Conservation (phyloP, 2,113 vertebrate species). For the Eptatretus burgeri region DNA sequence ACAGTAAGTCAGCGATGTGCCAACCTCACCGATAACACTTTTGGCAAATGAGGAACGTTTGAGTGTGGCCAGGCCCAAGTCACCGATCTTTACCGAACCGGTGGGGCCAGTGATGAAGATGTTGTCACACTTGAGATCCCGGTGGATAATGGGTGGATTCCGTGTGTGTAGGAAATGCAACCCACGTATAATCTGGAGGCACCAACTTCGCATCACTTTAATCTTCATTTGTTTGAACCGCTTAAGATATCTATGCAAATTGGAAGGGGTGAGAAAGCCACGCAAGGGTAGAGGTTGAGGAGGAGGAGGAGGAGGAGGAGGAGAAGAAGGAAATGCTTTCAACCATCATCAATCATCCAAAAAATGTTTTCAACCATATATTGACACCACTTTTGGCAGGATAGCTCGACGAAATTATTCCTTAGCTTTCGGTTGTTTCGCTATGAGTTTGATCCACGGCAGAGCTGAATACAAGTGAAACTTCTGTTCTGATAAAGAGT, state of each 20-base stretch:
- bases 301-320: background rate
- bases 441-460: too few relatives aligned
- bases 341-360: too few relatives aligned
- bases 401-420: too few relatives aligned
- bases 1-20: too few relatives aligned
- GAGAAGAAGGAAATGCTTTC: background rate
- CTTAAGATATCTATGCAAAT: conserved; percentile 40
- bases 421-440: too few relatives aligned
- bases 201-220: conserved; percentile 69
- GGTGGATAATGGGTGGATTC: conserved; percentile 72
- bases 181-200: conserved; percentile 68
- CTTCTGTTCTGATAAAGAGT: too few relatives aligned
- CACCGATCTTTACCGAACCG: conserved; percentile 78
- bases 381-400: too few relatives aligned
- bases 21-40: conserved; percentile 59
- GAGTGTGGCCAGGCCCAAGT: conserved; percentile 69
- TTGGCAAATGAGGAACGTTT: conserved; percentile 94
- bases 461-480: too few relatives aligned
- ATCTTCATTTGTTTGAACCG: conserved; percentile 93
- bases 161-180: conserved; percentile 86
- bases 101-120: conserved; percentile 94
- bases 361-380: too few relatives aligned
- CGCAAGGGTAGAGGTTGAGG: background rate
- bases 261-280: background rate
- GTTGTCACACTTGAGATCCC: conserved; percentile 92